Percentiles rank a stretch among this genome's conserved stretches.
These are phyloP conservation scores for Brachyhypopomus gauderio DNA, from an alignment of 2,113 vertebrate genomes.

Conservation along the genomic window DNA sequence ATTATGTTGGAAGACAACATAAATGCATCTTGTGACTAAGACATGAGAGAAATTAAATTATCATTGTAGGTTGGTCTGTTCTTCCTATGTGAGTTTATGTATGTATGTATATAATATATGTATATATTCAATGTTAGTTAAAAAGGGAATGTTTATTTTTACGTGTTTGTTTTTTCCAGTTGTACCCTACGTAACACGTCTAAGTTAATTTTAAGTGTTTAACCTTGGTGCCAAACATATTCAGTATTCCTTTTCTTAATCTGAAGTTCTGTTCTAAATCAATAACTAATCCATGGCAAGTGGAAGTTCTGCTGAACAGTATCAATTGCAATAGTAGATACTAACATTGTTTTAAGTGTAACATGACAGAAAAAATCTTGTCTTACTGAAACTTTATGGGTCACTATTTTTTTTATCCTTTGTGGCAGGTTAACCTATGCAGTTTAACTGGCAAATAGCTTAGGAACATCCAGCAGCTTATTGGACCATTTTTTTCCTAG, in stretches of 20 bases:
- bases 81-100: slow-evolving; percentile 61
- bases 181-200: slow-evolving; percentile 45
- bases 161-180: slow-evolving; percentile 47
- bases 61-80: slow-evolving; percentile 55
- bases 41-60: slow-evolving; percentile 60
- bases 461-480: not conserved
- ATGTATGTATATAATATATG: slow-evolving; percentile 65
- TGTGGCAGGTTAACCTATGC: not conserved
- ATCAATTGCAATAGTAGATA: slow-evolving; percentile 26
- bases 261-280: not conserved
- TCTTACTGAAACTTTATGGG: not conserved
- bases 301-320: slow-evolving; percentile 22
- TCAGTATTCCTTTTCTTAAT: slow-evolving; percentile 2
- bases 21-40: slow-evolving; percentile 59
- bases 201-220: slow-evolving; percentile 38
- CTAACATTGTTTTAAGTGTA: slow-evolving; percentile 43
- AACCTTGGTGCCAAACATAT: slow-evolving; percentile 9
- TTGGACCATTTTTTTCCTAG: not conserved
- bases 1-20: slow-evolving; percentile 19
- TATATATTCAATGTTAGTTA: slow-evolving; percentile 75
- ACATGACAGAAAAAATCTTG: not conserved
- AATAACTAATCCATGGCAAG: not conserved
- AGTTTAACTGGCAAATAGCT: slow-evolving; percentile 4
- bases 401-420: not conserved
- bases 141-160: slow-evolving; percentile 70